Base-by-base conservation (phyloP, 2,113 vertebrate species). In the Myotis yumanensis region DNA sequence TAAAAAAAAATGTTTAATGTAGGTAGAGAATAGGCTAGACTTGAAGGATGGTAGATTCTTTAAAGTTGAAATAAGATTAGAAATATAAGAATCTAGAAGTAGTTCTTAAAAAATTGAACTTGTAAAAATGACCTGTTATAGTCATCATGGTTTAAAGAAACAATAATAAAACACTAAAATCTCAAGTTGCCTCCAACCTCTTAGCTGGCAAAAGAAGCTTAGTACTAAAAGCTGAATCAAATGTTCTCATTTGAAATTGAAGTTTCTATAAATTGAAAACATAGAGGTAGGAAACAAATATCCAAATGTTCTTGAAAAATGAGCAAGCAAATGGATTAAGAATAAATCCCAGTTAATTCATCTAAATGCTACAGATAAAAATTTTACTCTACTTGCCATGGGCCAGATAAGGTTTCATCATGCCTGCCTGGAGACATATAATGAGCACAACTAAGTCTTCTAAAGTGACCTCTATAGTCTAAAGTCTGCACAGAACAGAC, bases 271-370 rank as follows among this genome's bases (percentile, higher is more conserved):
- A 83, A 77, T 75, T 90, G 48, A 80, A 91, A 86, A 57, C 75
- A 85, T 71, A 91, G 79, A 86, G 79, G 23, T 76, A 37, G 59
- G 68, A 91, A 91, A 93, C 46, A 86, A 86, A 91, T 73, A 52
- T 48, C 20, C 48, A 59, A 86, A 91, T 83, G 69, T 91, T 84
- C 73, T 77, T 93, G 59, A 86, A 94, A 96, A 96, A 86, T 68
- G 90, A 95, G 16, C 18, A 89, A 91, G 59, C 52, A 82, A 86
- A 52, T 85, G 83, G 35, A 81, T 81, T 69, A 89, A 85, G 89
- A 80, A 25, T 69, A 76, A 85, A 93, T 71, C 37, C 86, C 25
- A 73, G 73, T 73, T 83, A 57, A 75, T 23, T 79, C 30, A 35
- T 51, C 64, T 69, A 57, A 30, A 40, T 22, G 35, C 20, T 62